A percentile compares a stretch with the other conserved stretches of the same genome.
phyloP scores from a whole-genome alignment of 2,888 invertebrate genomes.

The Plebejus anna region DNA sequence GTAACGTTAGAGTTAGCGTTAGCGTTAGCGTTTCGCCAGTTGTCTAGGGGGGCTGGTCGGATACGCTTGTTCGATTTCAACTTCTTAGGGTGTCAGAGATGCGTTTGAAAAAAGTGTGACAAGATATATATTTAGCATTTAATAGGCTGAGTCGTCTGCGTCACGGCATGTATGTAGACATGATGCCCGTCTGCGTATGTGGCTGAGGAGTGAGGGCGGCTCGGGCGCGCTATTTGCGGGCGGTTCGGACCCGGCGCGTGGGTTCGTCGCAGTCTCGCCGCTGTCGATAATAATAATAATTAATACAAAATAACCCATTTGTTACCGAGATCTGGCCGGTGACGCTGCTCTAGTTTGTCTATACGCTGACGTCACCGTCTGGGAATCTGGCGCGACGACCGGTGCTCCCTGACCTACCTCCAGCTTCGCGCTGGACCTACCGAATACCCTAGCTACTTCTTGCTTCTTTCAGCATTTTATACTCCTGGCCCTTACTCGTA shows the following conservation, averaged over 20 bases:
- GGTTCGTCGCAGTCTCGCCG: slow-evolving; percentile 76
- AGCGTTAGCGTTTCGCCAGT: too few species aligned
- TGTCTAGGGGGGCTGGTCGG: not conserved
- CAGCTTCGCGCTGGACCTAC: slow-evolving; percentile 48
- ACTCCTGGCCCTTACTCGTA: not conserved
- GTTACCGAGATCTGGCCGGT: slow-evolving; percentile 68
- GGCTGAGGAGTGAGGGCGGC: slow-evolving; percentile 29
- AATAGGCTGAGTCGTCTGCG: slow-evolving; percentile 5
- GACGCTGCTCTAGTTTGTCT: slow-evolving; percentile 76
- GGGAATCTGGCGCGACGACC: slow-evolving; percentile 68
- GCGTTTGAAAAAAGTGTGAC: not conserved
- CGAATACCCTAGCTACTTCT: slow-evolving; percentile 38
- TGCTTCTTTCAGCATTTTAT: slow-evolving; percentile 40
- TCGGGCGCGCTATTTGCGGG: slow-evolving; percentile 52
- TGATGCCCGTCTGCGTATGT: slow-evolving; percentile 34
- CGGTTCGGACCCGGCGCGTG: slow-evolving; percentile 60
- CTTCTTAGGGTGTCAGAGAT: not conserved
- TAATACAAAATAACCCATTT: slow-evolving; percentile 72
- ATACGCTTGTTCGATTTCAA: not conserved
- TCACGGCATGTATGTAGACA: slow-evolving; percentile 22
- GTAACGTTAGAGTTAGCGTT: too few species aligned
- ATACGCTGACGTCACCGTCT: slow-evolving; percentile 73
- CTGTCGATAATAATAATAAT: slow-evolving; percentile 71
- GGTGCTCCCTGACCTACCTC: slow-evolving; percentile 74
- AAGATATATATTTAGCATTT: slow-evolving; percentile 5